A percentile compares a stretch with the other conserved stretches of the same genome.
Evolutionary conservation across 2,113 vertebrate genomes (phyloP).

Genomic region (Mus pahari): DNA sequence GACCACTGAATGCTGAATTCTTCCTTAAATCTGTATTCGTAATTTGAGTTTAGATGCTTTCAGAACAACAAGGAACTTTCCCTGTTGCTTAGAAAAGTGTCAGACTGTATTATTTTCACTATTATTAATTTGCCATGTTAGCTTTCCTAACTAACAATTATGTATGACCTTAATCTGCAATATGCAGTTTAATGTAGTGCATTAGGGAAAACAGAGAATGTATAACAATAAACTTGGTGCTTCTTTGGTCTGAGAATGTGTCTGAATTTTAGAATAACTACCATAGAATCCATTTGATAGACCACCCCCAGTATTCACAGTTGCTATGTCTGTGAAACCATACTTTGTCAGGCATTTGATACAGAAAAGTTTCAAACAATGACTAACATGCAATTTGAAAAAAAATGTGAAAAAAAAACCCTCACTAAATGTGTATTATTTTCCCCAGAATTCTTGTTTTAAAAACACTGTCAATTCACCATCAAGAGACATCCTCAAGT

Average conservation of each 20-base stretch:
- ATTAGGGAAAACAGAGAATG: not conserved
- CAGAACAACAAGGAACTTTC: conserved; percentile 29
- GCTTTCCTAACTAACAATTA: not conserved
- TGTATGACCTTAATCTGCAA: not conserved
- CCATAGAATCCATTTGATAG: not conserved
- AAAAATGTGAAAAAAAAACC: not conserved
- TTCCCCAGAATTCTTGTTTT: conserved; percentile 39
- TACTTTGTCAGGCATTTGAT: conserved; percentile 21
- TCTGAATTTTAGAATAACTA: not conserved
- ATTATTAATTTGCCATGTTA: conserved; percentile 41
- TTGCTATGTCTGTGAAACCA: not conserved
- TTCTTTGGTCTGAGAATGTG: conserved; percentile 1
- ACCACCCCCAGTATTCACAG: not conserved
- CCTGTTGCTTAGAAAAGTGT: not conserved
- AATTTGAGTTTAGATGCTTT: conserved; percentile 23
- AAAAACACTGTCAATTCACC: conserved; percentile 10
- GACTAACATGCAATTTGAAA: not conserved
- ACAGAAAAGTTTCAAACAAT: conserved; percentile 24
- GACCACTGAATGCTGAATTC: not conserved
- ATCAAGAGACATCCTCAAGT: not conserved
- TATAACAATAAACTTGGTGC: not conserved
- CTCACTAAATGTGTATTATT: not conserved
- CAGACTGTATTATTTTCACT: conserved; percentile 19
- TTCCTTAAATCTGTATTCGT: conserved; percentile 17
- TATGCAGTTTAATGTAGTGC: not conserved